Evolutionary conservation across 2,888 invertebrate species (phyloP).

Genomic region (Rhamphomyia laevipes): DNA sequence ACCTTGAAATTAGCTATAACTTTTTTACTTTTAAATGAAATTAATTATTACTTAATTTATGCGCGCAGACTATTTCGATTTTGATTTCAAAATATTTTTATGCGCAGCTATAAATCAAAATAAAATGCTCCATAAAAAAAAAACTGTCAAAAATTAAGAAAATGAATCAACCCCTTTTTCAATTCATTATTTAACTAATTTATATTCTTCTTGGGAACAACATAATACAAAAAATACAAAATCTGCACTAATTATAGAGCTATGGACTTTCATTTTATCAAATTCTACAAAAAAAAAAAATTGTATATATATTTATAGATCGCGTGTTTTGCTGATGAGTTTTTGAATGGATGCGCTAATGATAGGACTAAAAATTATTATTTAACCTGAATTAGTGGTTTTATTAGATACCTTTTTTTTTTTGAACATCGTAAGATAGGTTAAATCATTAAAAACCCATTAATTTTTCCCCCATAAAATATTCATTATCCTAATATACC

Average conservation of each 20-base stretch:
- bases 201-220: neutral
- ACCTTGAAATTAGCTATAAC: too few species aligned
- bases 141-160: slow-evolving; percentile 1
- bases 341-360: neutral
- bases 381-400: slow-evolving; percentile 2
- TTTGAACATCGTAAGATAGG: neutral
- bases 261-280: neutral
- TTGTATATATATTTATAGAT: neutral
- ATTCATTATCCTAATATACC: too few species aligned
- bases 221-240: neutral
- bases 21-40: too few species aligned
- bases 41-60: too few species aligned
- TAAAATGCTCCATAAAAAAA: neutral
- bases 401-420: neutral
- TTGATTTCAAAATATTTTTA: too few species aligned
- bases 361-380: slow-evolving; percentile 1
- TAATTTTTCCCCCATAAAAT: neutral
- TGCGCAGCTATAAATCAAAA: neutral
- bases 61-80: too few species aligned
- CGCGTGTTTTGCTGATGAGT: neutral
- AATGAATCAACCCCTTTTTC: neutral
- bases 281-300: neutral
- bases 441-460: slow-evolving; percentile 3
- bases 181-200: neutral
- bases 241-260: neutral